phyloP scores from a whole-genome alignment of 2,888 invertebrate species.

The Phortica okadai region DNA sequence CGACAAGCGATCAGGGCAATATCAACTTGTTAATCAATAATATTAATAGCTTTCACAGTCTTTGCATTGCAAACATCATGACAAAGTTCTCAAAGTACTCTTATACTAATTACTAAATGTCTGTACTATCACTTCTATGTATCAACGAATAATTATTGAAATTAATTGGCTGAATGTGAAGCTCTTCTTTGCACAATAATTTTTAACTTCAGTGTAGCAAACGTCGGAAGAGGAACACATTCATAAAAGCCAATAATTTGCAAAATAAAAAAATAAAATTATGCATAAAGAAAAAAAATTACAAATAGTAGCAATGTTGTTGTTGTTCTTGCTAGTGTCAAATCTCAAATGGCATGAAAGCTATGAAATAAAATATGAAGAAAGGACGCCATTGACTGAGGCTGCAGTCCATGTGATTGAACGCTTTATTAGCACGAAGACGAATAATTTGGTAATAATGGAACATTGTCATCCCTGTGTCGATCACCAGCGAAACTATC shows the following conservation, averaged over 20 bases:
- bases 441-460: conserved; percentile 57
- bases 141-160: background rate
- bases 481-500: conserved; percentile 35
- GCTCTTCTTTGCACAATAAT: background rate
- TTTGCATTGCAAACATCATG: no score
- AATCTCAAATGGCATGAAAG: background rate
- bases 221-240: background rate
- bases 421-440: conserved; percentile 52
- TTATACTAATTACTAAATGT: no score
- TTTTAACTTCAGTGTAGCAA: background rate
- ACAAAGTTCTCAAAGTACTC: no score
- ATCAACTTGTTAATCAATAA: no score
- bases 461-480: conserved; percentile 44
- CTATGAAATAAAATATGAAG: conserved; percentile 6
- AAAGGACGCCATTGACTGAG: conserved; percentile 34
- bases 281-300: background rate
- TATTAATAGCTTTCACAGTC: no score
- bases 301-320: background rate
- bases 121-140: no score
- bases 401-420: conserved; percentile 55
- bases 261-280: background rate
- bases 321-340: background rate
- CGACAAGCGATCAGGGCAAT: no score
- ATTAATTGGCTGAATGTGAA: background rate
- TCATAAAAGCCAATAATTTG: background rate